phyloP scores from a whole-genome alignment of 2,888 invertebrate species.

The Mythimna vitellina region DNA sequence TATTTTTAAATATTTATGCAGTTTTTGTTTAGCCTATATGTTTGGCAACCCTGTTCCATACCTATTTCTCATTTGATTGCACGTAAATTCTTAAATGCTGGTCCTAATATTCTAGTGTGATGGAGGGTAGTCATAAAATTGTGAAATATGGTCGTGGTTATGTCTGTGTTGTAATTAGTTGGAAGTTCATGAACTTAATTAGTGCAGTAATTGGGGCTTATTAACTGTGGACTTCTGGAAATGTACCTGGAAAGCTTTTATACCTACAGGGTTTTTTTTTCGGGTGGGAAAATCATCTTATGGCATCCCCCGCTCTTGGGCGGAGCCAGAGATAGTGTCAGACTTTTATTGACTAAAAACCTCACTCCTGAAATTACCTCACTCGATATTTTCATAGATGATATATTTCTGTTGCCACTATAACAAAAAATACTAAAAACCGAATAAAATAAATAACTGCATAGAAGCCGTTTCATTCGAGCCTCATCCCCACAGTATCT shows the following conservation, averaged over 20 bases:
- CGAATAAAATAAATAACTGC: too few species aligned
- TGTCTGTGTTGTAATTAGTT: constrained; percentile 28
- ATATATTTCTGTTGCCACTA: too few species aligned
- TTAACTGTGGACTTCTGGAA: neutral
- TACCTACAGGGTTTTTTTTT: too few species aligned
- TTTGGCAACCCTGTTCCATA: constrained; percentile 16
- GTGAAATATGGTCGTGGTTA: constrained; percentile 33
- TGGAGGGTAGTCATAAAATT: constrained; percentile 46
- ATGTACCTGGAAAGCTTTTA: neutral
- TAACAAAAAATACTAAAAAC: too few species aligned
- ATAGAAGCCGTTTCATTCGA: too few species aligned
- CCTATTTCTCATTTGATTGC: constrained; percentile 60
- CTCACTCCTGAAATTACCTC: too few species aligned
- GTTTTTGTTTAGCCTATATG: neutral
- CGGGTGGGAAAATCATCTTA: too few species aligned
- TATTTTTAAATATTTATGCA: neutral
- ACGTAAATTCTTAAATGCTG: constrained; percentile 61
- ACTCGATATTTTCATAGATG: too few species aligned
- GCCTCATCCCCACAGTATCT: too few species aligned
- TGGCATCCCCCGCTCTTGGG: too few species aligned
- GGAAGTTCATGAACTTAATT: constrained; percentile 35
- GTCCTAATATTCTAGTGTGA: constrained; percentile 49
- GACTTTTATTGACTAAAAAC: too few species aligned
- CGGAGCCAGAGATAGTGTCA: too few species aligned
- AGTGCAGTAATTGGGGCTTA: constrained; percentile 17